phyloP scores from a whole-genome alignment of 1,140 invertebrate species.

The Apocrypta bakeri region DNA sequence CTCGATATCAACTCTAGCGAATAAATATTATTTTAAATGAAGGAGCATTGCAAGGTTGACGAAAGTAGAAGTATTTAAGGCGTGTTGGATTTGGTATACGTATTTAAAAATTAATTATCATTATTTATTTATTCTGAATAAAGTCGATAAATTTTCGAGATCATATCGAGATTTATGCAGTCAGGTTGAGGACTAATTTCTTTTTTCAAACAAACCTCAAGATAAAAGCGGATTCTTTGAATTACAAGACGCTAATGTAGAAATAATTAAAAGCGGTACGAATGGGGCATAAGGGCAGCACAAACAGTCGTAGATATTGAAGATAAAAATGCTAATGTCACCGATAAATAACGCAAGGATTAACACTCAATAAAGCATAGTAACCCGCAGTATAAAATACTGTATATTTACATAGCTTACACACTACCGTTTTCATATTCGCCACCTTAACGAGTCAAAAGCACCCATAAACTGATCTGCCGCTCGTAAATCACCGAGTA shows the following conservation, averaged over 20 bases:
- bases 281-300: too few relatives aligned
- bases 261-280: not conserved
- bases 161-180: slow-evolving; percentile 14
- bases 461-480: not conserved
- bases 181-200: slow-evolving; percentile 8
- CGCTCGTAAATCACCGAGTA: slow-evolving; percentile 24
- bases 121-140: not conserved
- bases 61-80: too few relatives aligned
- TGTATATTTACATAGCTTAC: slow-evolving; percentile 6
- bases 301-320: not conserved
- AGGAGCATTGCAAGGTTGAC: too few relatives aligned
- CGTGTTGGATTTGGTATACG: slow-evolving; percentile 30
- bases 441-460: not conserved
- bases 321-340: not conserved
- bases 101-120: slow-evolving; percentile 24
- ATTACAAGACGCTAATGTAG: too few relatives aligned
- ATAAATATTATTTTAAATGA: too few relatives aligned
- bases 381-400: not conserved
- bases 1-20: slow-evolving; percentile 29
- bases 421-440: not conserved
- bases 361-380: not conserved
- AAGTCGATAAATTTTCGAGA: slow-evolving; percentile 4
- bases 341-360: not conserved
- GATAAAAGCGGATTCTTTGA: too few relatives aligned
- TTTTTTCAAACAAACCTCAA: not conserved